Base-by-base conservation (phyloP, 1,140 invertebrate species). In the Asobara japonica region DNA sequence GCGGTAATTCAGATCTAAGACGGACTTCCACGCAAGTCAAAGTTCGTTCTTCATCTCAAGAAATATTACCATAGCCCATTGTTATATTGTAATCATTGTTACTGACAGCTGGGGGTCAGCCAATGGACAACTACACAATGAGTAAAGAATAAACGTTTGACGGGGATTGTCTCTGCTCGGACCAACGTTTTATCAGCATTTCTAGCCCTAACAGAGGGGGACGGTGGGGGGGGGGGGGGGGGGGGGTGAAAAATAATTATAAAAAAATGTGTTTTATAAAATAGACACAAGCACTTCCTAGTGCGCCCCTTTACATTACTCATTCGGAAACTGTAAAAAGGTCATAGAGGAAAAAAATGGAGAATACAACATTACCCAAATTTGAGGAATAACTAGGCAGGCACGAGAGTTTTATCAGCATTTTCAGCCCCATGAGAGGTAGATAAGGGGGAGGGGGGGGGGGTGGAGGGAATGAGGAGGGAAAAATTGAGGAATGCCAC, bases 401-500 rank as follows among this genome's bases (percentile, higher is more conserved):
- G 25, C 18, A 56, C 51, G 10, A 25, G 25, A 56, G 18, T 25
- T 56, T 18, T 60, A 10, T 4, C 51, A 56, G n/a, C 48, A 20
- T 31, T 27, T 30, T n/a, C n/a, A n/a, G n/a, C n/a, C n/a, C n/a
- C n/a, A n/a, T 29, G 27, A 25, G 18, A 41, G 25, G 61, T n/a
- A n/a, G n/a, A n/a, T n/a, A 51, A 16, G 20, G n/a, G n/a, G n/a
- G 60, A 56, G 31, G 33, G 31, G 45, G 66, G 25, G 11, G 6
- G 25, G 38, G n/a, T 16, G 13, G 18, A 36, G 11, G 51, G 31
- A 33, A 69, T n/a, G n/a, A n/a, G n/a, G 29, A 56, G 31, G 36
- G 41, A 64, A 60, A 45, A 70, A 61, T 70, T 27, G 68, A 61
- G 62, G 56, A 71, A 71, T 71, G 56, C 56, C 33, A 71, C 33